Percentiles rank a stretch among this genome's conserved stretches.
These are phyloP conservation scores for Sinocyclocheilus anshuiensis DNA, from an alignment of 2,113 vertebrate genomes.

Conservation along the genomic window DNA sequence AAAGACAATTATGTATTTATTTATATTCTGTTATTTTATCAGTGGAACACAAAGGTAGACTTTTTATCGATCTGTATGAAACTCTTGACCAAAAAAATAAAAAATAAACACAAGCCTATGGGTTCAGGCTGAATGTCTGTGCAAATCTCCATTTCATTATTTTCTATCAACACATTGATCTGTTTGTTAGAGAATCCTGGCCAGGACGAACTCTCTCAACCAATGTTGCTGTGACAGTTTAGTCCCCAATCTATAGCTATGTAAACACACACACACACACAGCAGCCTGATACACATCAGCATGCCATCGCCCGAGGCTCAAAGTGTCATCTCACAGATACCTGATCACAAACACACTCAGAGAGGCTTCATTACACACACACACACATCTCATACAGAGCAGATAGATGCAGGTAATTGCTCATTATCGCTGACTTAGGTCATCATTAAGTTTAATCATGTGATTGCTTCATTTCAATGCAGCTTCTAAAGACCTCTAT, in stretches of 20 bases:
- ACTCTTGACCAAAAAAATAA: too few relatives aligned
- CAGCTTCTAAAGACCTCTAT: background rate
- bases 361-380: constrained; percentile 3
- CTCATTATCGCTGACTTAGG: background rate
- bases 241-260: constrained; percentile 20
- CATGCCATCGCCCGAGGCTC: background rate
- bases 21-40: background rate
- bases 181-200: background rate
- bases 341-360: constrained; percentile 6
- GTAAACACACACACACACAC: background rate
- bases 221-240: background rate
- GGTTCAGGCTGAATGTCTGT: too few relatives aligned
- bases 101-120: too few relatives aligned
- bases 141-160: background rate
- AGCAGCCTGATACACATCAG: background rate
- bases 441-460: background rate
- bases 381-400: background rate
- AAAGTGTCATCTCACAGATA: background rate
- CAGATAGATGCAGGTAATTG: background rate
- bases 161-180: background rate
- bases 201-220: background rate
- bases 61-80: background rate
- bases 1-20: background rate
- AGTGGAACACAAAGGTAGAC: too few relatives aligned
- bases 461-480: background rate